These are phyloP conservation scores for Betta splendens DNA, from an alignment of 2,797 vertebrate genomes.

Conservation along the genomic window DNA sequence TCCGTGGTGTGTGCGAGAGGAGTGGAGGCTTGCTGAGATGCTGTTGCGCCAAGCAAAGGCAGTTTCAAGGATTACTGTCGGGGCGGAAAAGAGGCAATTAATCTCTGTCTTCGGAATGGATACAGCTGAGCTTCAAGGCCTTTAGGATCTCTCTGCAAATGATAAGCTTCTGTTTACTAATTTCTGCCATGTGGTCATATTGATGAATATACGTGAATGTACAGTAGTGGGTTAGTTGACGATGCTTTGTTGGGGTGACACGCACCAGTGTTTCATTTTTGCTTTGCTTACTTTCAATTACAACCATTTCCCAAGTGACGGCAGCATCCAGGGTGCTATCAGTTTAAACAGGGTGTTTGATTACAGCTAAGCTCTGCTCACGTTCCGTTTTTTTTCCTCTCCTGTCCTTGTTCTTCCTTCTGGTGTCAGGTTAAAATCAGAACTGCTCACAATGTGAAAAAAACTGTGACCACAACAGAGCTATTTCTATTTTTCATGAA, in stretches of 20 bases:
- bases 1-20: conserved; percentile 43
- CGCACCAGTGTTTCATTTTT: conserved; percentile 51
- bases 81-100: conserved; percentile 82
- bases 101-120: conserved; percentile 77
- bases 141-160: conserved; percentile 71
- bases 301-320: conserved; percentile 35
- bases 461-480: conserved; percentile 17
- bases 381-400: conserved; percentile 34
- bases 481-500: conserved; percentile 19
- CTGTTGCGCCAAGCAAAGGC: conserved; percentile 70
- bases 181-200: conserved; percentile 57
- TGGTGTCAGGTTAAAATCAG: conserved; percentile 62
- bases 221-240: conserved; percentile 23
- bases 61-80: conserved; percentile 83
- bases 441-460: conserved; percentile 51
- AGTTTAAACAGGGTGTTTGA: conserved; percentile 72
- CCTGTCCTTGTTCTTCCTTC: conserved; percentile 55
- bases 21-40: conserved; percentile 57
- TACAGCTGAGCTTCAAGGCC: conserved; percentile 78
- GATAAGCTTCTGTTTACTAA: conserved; percentile 76
- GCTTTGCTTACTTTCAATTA: conserved; percentile 56
- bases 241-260: conserved; percentile 18
- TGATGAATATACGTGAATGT: conserved; percentile 19
- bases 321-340: conserved; percentile 41
- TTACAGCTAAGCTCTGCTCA: conserved; percentile 68